Evolutionary conservation across 1,140 invertebrate genomes (phyloP), one percentile per base, ranked within the genome.

Genomic region (Papilio polytes): DNA sequence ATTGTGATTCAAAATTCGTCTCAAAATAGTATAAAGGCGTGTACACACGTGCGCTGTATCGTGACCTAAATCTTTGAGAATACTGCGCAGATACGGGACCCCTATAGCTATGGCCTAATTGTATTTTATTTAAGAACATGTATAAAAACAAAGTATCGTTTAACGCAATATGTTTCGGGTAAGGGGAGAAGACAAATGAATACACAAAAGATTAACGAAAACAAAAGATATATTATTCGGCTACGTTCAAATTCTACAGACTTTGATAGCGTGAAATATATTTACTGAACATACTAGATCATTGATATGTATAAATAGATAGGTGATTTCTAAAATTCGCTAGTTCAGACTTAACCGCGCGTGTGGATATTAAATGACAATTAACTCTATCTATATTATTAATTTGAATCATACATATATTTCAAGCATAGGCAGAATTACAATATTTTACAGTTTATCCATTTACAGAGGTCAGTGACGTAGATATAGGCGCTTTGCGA

Each of bases 1-100:
- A 76, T 76, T 53, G 46, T 76, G 46, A 51, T 76, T 76, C 74
- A 76, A 76, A 74, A 46, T 74, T 74, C 73, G 74, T 76, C 41
- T 36, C 72, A 10, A 46, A 41, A 46, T 44, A 73, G 2, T 76
- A 76, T 76, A 51, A 76, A 51, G 74, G 74, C 46, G 20, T 9
- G n/a, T 44, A 76, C 74, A 70, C 63, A 76, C 74, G 74, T 76
- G 74, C 74, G 72, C 18, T 44, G 46, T 76, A 76, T 76, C 74
- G 44, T 22, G 74, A 51, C 74, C 74, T 76, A 76, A 48, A 76
- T 76, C 74, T 53, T 26, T 3, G 51, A 76, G 44, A 76, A 31
- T 73, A 41, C n/a, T 26, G 44, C 44, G 74, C 15, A 76, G 44
- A 51, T 76, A 76, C 74, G 74, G 74, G 74, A 76, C 74, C 74